Evolutionary conservation across 2,113 vertebrate genomes (phyloP).

Genomic region (Lamprotornis superbus): DNA sequence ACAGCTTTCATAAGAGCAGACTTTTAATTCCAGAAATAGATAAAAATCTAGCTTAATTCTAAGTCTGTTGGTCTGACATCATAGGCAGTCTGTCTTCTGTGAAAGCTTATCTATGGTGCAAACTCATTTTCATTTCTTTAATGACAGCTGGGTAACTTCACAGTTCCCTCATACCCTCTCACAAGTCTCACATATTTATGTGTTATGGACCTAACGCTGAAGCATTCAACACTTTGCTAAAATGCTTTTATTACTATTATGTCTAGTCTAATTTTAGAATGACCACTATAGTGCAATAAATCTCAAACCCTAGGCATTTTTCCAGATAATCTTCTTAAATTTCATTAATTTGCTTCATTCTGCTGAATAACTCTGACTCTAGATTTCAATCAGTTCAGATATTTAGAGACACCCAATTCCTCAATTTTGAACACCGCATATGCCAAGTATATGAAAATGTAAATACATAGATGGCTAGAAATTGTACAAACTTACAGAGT

Average conservation of each 20-base stretch:
- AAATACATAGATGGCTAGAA: not conserved
- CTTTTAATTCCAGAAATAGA: not conserved
- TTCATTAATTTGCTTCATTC: not conserved
- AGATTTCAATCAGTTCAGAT: not conserved
- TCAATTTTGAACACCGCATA: not conserved
- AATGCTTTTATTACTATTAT: not conserved
- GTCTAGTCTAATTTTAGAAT: not conserved
- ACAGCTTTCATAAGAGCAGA: not conserved
- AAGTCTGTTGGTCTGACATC: not conserved
- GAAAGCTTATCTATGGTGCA: not conserved
- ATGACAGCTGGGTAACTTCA: not conserved
- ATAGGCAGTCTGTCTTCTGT: not conserved
- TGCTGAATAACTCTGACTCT: not conserved
- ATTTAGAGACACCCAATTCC: not conserved
- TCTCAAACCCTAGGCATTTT: not conserved
- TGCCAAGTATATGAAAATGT: not conserved
- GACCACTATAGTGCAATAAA: not conserved
- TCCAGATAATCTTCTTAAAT: not conserved
- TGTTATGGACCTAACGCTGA: not conserved
- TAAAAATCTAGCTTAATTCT: not conserved
- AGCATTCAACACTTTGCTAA: not conserved
- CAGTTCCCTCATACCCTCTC: not conserved
- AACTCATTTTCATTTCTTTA: not conserved
- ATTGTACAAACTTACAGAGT: not conserved
- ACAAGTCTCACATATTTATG: not conserved